These are phyloP conservation scores for Theropithecus gelada DNA, from an alignment of 2,113 vertebrate genomes.

Conservation along the genomic window DNA sequence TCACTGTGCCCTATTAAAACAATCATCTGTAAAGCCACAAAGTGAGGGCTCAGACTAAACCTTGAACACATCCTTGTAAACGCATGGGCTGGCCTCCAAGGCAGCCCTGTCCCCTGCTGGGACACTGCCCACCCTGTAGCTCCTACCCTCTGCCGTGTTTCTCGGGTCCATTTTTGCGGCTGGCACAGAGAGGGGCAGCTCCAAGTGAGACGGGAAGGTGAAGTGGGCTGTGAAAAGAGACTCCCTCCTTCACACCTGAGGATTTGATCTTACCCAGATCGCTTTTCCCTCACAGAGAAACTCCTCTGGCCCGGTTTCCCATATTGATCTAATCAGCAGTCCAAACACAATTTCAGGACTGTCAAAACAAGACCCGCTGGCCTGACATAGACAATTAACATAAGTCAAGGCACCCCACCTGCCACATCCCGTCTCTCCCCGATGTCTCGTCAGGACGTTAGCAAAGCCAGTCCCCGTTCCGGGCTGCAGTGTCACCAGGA, in stretches of 20 bases:
- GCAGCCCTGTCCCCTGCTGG: neutral
- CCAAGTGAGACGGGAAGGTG: no score
- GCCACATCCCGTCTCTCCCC: fast-evolving
- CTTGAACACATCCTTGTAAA: neutral
- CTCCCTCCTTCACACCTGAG: neutral
- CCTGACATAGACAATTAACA: neutral
- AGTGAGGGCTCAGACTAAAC: neutral
- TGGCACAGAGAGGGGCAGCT: neutral
- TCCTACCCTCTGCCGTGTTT: neutral
- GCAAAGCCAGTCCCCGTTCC: neutral
- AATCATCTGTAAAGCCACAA: neutral
- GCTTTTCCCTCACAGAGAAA: neutral
- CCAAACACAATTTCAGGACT: slow-evolving; percentile 1
- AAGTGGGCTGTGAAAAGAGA: neutral
- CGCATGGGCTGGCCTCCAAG: neutral
- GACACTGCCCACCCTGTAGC: fast-evolving
- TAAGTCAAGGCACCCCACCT: neutral
- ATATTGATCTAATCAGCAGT: neutral
- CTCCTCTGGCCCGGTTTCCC: neutral
- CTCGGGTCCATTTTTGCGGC: neutral
- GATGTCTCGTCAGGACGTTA: neutral
- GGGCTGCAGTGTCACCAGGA: neutral
- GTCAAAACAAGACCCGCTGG: slow-evolving; percentile 15
- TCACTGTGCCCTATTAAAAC: fast-evolving
- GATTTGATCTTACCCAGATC: neutral